A percentile compares a stretch with the other conserved stretches of the same genome.
Conservation (phyloP, 2,888 invertebrate genomes). For the Eupsilia transversa region DNA sequence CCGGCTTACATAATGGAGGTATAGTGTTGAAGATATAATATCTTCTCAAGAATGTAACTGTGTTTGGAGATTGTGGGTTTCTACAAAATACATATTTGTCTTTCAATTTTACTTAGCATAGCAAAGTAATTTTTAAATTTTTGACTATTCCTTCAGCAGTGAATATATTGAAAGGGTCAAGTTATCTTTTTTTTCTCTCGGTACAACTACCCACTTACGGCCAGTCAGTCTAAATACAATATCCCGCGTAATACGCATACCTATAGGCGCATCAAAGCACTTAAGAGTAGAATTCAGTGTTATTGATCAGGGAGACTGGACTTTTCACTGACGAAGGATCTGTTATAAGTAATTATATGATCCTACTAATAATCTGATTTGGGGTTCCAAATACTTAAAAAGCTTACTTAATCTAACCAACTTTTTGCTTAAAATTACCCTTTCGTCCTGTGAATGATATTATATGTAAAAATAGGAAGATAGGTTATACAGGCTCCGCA, state of each 20-base stretch:
- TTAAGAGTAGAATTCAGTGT: neutral
- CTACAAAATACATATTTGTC: neutral
- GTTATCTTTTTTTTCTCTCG: neutral
- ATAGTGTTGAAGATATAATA: constrained; percentile 1
- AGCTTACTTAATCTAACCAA: neutral
- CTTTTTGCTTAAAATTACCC: neutral
- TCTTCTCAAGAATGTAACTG: neutral
- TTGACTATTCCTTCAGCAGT: neutral
- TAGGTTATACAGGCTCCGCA: no score
- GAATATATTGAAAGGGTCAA: neutral
- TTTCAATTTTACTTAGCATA: neutral
- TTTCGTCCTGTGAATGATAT: neutral
- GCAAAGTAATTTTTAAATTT: neutral
- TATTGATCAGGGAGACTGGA: neutral
- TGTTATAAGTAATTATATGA: neutral
- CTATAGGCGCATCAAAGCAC: neutral
- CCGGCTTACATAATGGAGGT: constrained; percentile 25
- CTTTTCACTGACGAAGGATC: neutral
- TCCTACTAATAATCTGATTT: neutral
- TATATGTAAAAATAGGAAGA: no score
- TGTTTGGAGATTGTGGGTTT: neutral
- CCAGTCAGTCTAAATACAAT: neutral
- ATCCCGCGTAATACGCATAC: neutral
- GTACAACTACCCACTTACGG: no score
- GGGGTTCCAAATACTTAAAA: neutral